phyloP scores from a whole-genome alignment of 2,113 vertebrate species.

The Proterorhinus semilunaris region DNA sequence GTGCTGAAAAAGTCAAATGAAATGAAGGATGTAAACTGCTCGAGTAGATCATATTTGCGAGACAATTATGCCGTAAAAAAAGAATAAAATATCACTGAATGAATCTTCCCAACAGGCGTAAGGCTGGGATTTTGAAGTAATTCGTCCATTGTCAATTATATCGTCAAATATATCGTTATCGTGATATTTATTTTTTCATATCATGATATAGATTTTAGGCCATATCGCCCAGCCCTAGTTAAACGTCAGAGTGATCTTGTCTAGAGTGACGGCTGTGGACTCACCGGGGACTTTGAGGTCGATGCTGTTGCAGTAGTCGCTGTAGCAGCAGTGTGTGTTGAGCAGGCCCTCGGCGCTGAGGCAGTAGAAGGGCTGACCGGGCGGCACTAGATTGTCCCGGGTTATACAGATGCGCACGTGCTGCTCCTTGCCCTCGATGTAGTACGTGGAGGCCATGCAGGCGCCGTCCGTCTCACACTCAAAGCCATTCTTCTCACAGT shows the following conservation, averaged over 20 bases:
- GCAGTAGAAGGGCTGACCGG: conserved; percentile 93
- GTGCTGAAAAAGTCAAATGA: too few species aligned
- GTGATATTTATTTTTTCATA: too few species aligned
- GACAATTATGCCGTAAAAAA: too few species aligned
- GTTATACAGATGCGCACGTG: conserved; percentile 90
- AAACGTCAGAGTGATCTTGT: background rate
- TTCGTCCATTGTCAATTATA: too few species aligned
- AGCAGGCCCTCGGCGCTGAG: conserved; percentile 88
- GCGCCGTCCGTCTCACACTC: conserved; percentile 95
- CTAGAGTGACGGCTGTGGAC: background rate
- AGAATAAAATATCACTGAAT: too few species aligned
- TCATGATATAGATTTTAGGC: too few species aligned
- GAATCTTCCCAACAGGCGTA: too few species aligned
- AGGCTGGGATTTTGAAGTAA: too few species aligned
- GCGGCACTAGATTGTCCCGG: conserved; percentile 82
- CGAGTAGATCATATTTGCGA: too few species aligned
- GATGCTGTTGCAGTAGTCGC: conserved; percentile 95
- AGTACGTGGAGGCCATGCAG: conserved; percentile 93
- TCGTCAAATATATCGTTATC: too few species aligned
- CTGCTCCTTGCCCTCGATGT: conserved; percentile 81
- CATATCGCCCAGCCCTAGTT: too few species aligned
- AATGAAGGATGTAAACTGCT: too few species aligned
- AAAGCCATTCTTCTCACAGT: conserved; percentile 86
- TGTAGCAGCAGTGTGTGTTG: conserved; percentile 96
- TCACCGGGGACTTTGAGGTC: conserved; percentile 89